These are phyloP conservation scores for Eugnorisma glareosa DNA, from an alignment of 2,888 invertebrate genomes.

Conservation along the genomic window DNA sequence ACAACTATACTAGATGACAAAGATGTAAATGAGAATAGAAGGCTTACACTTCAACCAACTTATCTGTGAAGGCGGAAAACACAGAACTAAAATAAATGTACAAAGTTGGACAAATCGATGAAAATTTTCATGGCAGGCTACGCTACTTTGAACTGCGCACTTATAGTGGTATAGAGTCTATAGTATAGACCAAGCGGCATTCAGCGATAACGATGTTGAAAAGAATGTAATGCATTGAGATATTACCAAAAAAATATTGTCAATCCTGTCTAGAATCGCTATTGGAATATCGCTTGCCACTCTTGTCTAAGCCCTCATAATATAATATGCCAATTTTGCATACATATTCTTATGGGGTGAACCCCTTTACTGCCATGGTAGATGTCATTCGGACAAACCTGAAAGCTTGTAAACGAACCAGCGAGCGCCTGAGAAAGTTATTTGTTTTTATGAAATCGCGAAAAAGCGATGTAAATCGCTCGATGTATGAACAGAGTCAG, in stretches of 20 bases:
- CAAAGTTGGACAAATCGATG: background rate
- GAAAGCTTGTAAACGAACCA: background rate
- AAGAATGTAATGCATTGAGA: too few species aligned
- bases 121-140: background rate
- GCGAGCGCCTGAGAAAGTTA: background rate
- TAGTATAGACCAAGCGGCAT: background rate
- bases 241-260: too few species aligned
- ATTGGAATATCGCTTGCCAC: too few species aligned
- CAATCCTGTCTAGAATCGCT: too few species aligned
- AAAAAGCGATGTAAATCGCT: too few species aligned
- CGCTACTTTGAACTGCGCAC: background rate
- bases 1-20: background rate
- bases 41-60: background rate
- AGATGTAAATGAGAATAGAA: background rate
- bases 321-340: too few species aligned
- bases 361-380: background rate
- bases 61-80: background rate
- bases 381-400: background rate
- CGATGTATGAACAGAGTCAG: background rate
- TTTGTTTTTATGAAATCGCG: background rate
- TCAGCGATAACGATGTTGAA: background rate
- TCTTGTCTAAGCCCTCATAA: too few species aligned
- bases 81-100: background rate
- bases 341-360: background rate
- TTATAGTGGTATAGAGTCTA: too few species aligned